phyloP scores from a whole-genome alignment of 2,113 vertebrate genomes.

The Oceanodroma tethys region DNA sequence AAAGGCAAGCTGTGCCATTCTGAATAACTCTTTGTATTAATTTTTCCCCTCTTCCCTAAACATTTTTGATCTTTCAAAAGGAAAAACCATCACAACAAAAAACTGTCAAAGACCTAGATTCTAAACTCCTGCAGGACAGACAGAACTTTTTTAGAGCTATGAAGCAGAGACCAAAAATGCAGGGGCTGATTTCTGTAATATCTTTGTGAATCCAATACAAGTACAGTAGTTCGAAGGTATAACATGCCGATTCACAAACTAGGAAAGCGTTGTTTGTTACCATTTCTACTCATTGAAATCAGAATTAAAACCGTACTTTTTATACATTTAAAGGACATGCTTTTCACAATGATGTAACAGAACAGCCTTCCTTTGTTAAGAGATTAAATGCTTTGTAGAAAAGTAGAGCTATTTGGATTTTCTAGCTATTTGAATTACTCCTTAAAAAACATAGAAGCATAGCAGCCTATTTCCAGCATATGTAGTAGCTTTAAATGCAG shows the following conservation, averaged over 20 bases:
- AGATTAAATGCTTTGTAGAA: background rate
- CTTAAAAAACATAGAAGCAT: background rate
- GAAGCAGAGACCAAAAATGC: background rate
- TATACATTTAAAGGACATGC: background rate
- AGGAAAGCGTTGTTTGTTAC: background rate
- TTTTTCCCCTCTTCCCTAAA: background rate
- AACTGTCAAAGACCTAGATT: background rate
- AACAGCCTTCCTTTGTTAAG: background rate
- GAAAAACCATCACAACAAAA: background rate
- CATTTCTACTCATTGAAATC: background rate
- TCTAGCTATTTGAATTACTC: background rate
- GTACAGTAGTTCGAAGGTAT: background rate
- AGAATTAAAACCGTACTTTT: background rate
- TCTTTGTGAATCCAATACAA: background rate
- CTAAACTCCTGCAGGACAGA: background rate
- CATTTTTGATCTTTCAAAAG: background rate
- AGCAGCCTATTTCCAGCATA: background rate
- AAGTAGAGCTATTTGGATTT: background rate
- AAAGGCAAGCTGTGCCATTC: background rate
- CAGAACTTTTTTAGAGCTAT: background rate
- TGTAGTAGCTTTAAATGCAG: background rate
- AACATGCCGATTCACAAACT: background rate
- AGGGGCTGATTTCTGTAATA: background rate
- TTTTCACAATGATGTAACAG: background rate
- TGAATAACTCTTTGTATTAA: background rate